phyloP scores from a whole-genome alignment of 2,888 invertebrate genomes.

The Cataglyphis altisquamis region DNA sequence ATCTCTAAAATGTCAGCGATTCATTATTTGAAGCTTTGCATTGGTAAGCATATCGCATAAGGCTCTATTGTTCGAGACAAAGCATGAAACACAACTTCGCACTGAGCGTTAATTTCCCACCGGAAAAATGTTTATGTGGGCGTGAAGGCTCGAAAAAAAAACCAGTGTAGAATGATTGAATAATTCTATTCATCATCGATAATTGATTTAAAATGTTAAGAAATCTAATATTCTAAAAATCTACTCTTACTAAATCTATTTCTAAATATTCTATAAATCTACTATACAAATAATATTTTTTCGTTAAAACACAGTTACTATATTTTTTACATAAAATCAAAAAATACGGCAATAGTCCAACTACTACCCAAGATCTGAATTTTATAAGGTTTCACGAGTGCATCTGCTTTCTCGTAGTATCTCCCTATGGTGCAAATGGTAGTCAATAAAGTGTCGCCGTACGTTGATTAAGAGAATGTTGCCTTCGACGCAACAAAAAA shows the following conservation, averaged over 20 bases:
- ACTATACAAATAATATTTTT: conserved; percentile 33
- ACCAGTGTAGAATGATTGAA: conserved; percentile 53
- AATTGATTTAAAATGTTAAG: conserved; percentile 58
- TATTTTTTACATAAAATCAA: conserved; percentile 60
- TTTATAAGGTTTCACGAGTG: conserved; percentile 78
- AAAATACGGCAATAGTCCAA: conserved; percentile 61
- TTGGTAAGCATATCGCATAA: conserved; percentile 15
- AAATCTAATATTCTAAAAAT: conserved; percentile 46
- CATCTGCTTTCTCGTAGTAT: conserved; percentile 77
- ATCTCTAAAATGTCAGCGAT: conserved; percentile 29
- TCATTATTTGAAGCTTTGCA: conserved; percentile 27
- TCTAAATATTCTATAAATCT: neutral
- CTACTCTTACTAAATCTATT: too few relatives aligned
- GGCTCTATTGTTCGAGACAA: conserved; percentile 38
- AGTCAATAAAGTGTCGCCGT: conserved; percentile 4
- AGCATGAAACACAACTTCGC: conserved; percentile 15
- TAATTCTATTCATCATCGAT: conserved; percentile 47
- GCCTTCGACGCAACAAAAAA: neutral
- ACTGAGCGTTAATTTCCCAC: conserved; percentile 54
- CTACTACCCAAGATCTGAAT: conserved; percentile 56
- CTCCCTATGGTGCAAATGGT: conserved; percentile 69
- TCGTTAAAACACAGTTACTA: conserved; percentile 46
- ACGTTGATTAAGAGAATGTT: neutral
- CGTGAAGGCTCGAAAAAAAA: conserved; percentile 59
- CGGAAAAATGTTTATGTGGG: conserved; percentile 67